Evolutionary conservation across 1,140 invertebrate genomes (phyloP), one percentile per base, ranked within the genome.

Genomic region (Drosophila malerkotliana): DNA sequence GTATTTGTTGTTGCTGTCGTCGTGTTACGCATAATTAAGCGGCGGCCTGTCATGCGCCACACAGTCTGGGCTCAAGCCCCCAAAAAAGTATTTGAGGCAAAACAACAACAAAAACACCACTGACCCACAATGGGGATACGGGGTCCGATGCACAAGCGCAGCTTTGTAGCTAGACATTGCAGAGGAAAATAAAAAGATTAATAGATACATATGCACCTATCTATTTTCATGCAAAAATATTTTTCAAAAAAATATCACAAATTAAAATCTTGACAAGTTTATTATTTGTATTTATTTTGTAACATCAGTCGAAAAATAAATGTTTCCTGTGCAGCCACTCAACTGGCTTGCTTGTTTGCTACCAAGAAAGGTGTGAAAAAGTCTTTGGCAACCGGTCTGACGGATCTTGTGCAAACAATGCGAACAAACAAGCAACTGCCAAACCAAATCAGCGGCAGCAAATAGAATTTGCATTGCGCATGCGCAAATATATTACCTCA

Each of bases 21-120:
- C 74, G 75, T 60, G 82, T 85, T 85, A 87, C 78, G 82, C 82
- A 85, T 85, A 85, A 85, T 85, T 87, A 85, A 85, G 76, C 82
- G 55, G 44, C 60, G 60, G 68, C 67, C 54, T 72, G 54, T 63
- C 66, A 74, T 63, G 67, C 68, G 68, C 57, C 76, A 54, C 67
- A 75, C 61, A 68, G 82, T 87, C 82, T 79, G 83, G 63, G 47
- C 67, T 53, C 72, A 63, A 56, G 47, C 75, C 71, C 49, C 44
- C 7, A 56, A 60, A 28, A 61, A 14, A 49, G 49, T 48, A 66
- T 55, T 53, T 41, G n/a, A 28, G 12, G 37, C 59, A 44, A 18
- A 72, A 55, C 34, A 1, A 37, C 10, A 60, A 60, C 72, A 75
- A 63, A 56, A 48, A 24, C 8, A 32, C 73, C 81, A 74, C 81